Evolutionary conservation across 2,113 vertebrate species (phyloP).

Genomic region (Equus przewalskii): DNA sequence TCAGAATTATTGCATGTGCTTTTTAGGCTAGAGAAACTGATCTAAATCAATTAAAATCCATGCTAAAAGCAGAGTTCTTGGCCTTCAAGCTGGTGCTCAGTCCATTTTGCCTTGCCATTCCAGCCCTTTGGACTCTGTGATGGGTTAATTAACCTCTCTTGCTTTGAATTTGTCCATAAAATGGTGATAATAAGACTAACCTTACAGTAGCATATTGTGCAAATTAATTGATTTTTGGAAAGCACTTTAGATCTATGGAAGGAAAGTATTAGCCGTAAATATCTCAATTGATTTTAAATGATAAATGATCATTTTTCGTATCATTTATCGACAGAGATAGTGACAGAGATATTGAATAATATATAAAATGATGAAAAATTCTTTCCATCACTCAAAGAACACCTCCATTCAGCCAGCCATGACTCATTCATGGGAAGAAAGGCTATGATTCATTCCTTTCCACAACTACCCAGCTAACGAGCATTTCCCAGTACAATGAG

Average conservation of each 20-base stretch:
- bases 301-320: slow-evolving; percentile 79
- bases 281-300: slow-evolving; percentile 79
- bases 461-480: not conserved
- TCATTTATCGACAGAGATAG: slow-evolving; percentile 64
- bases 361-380: slow-evolving; percentile 79
- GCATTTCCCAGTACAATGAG: slow-evolving; percentile 17
- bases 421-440: slow-evolving; percentile 65
- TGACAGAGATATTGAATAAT: slow-evolving; percentile 82
- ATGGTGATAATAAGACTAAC: slow-evolving; percentile 73
- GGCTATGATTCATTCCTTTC: slow-evolving; percentile 56
- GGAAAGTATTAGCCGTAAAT: slow-evolving; percentile 79
- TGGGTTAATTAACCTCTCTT: slow-evolving; percentile 79
- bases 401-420: slow-evolving; percentile 69
- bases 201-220: slow-evolving; percentile 69
- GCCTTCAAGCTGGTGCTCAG: slow-evolving; percentile 63
- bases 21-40: slow-evolving; percentile 68
- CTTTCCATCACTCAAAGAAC: slow-evolving; percentile 70
- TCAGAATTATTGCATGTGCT: slow-evolving; percentile 75
- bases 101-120: slow-evolving; percentile 68
- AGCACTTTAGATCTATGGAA: slow-evolving; percentile 72
- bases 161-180: slow-evolving; percentile 81
- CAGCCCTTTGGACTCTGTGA: slow-evolving; percentile 54
- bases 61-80: slow-evolving; percentile 77
- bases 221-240: slow-evolving; percentile 82
- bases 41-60: slow-evolving; percentile 77